phyloP scores from a whole-genome alignment of 2,113 vertebrate genomes.

The Python bivittatus region DNA sequence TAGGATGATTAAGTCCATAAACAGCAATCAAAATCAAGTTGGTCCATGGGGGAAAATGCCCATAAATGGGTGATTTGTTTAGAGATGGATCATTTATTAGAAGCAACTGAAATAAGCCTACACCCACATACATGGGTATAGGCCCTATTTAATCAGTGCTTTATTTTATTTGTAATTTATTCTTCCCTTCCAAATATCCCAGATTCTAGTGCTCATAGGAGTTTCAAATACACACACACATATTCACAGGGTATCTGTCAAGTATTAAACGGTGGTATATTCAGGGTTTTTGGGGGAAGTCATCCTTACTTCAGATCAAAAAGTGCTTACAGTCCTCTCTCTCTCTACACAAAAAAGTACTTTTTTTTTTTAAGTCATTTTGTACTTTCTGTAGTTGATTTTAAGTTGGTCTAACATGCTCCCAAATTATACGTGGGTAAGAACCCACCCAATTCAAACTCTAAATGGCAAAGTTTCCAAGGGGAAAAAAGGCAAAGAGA shows the following conservation, averaged over 20 bases:
- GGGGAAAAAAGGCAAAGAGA: constrained; percentile 57
- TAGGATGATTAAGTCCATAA: neutral
- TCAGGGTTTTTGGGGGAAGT: neutral
- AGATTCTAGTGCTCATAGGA: neutral
- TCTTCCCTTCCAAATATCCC: neutral
- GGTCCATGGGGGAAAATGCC: neutral
- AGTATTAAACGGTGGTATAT: neutral
- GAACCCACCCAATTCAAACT: constrained; percentile 31
- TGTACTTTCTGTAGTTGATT: neutral
- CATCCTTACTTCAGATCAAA: neutral
- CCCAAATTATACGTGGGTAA: constrained; percentile 64
- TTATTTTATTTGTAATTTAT: neutral
- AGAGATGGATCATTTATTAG: neutral
- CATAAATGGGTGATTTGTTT: neutral
- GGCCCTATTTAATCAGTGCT: neutral
- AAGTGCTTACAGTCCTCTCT: neutral
- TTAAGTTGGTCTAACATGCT: constrained; percentile 59
- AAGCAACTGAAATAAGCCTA: neutral
- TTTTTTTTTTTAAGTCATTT: neutral
- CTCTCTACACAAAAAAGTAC: neutral
- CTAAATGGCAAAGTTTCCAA: constrained; percentile 61
- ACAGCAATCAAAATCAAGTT: neutral
- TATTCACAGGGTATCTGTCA: neutral
- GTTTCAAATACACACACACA: neutral
- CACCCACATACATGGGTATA: neutral